These are phyloP conservation scores for Lycocerus yunnanus DNA, from an alignment of 2,888 invertebrate genomes.

Conservation along the genomic window DNA sequence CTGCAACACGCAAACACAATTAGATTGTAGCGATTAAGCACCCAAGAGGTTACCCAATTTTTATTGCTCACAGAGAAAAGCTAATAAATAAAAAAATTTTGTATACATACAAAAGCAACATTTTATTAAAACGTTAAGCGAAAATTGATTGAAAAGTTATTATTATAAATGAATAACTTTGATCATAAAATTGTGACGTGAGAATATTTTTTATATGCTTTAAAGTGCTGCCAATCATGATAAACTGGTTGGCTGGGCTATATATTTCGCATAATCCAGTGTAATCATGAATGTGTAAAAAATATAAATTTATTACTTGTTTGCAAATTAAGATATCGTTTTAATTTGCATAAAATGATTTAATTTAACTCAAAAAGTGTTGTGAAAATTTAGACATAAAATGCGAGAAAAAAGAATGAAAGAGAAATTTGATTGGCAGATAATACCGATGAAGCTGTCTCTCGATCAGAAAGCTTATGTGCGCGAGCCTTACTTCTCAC, in stretches of 20 bases:
- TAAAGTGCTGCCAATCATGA: constrained; percentile 8
- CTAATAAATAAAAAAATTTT: not conserved
- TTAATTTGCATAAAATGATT: constrained; percentile 1
- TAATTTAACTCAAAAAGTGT: not conserved
- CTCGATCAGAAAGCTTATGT: constrained; percentile 24
- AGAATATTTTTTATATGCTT: constrained; percentile 14
- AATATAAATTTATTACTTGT: constrained; percentile 2
- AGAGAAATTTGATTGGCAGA: constrained; percentile 32
- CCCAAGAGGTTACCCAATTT: not conserved
- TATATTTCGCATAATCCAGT: not conserved
- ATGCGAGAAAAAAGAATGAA: constrained; percentile 9
- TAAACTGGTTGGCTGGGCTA: constrained; percentile 7
- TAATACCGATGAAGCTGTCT: constrained; percentile 35
- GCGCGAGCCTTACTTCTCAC: constrained; percentile 36
- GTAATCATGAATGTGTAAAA: constrained; percentile 2
- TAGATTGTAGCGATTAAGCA: not conserved
- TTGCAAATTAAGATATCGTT: constrained; percentile 5
- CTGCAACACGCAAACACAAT: not conserved
- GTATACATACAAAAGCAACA: not conserved
- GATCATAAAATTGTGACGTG: constrained; percentile 11
- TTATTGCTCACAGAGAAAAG: not conserved
- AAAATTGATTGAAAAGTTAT: not conserved
- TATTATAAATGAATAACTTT: constrained; percentile 5
- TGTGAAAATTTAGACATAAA: not conserved
- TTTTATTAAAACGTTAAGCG: not conserved